Base-by-base conservation (phyloP, 2,113 vertebrate species). In the Xenopus borealis region DNA sequence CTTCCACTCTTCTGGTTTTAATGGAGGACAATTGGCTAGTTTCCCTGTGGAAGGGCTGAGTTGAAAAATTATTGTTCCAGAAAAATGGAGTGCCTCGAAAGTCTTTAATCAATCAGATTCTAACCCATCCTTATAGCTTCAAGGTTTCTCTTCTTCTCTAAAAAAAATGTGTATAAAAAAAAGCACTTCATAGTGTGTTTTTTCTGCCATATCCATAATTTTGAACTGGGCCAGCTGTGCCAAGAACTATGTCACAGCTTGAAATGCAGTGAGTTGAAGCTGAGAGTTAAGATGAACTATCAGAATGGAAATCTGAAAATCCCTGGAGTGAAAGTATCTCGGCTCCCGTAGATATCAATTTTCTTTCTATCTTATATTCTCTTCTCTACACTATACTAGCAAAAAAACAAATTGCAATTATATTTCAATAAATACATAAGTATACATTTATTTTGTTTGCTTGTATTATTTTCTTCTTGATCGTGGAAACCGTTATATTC, bases 271-370 rank as follows among this genome's bases (percentile, higher is more conserved):
- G 66, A 46, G 73, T 46, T 75, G 66, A 75, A 75, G 65, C 73
- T 75, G 66, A 62, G 58, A 62, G 40, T 52, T 62, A 75, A 75
- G 73, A 75, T 69, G 73, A 75, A 75, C 73, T 69, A 75, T 75
- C 73, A 69, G 73, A 75, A 75, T 75, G 73, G 73, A 75, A 75
- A 75, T 75, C 73, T 69, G 73, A 75, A 75, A 69, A 62, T 75
- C 73, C 73, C 73, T 62, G 66, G 66, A 75, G 73, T 69, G 73
- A 75, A 62, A 75, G 73, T 75, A 75, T 75, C 73, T 75, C 46
- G 68, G 66, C 66, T 75, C 73, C 73, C 69, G 73, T 69, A 75
- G 73, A 75, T 75, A 75, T 75, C 73, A 52, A 75, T 75, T 69
- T 75, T 75, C 65, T 62, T 69, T 75, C n/a, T 62, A 75, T 66